Evolutionary conservation across 2,113 vertebrate species (phyloP), one percentile per base, ranked within the genome.

Genomic region (Triplophysa siluroides): DNA sequence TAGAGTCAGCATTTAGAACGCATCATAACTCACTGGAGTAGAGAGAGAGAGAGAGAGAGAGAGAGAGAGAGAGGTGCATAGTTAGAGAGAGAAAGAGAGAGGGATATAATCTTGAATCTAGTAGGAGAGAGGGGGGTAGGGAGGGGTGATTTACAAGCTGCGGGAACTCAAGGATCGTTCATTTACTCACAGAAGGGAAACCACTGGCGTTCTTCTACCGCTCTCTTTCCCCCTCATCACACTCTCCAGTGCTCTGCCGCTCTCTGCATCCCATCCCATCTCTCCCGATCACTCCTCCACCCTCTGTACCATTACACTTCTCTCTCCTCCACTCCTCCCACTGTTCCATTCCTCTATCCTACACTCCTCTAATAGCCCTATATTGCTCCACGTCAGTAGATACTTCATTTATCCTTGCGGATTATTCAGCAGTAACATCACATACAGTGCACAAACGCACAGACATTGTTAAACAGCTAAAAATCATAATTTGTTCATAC

Each of bases 1-100:
- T 47, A 64, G 78, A 87, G 66, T 83, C 81, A 86, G 76, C 82
- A 68, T 73, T 6, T 54, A 64, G 19, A 52, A 67, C 5, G 1
- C 45, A 21, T 72, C 38, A 76, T 83, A 66, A 81, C 66, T 83
- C 65, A 68, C 33, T 62, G 24, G 12, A 64, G 61, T 33, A 61
- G 41, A 78, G 58, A 60, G 16, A 11, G 11, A 45, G 33, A 19
- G 18, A 12, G 1, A 10, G 5, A 13, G 13, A 64, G 19, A 71
- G 2, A 75, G 11, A 21, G 12, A 19, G 41, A 50, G 19, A 61
- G 71, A 67, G 65, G 24, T 21, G 29, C 29, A 33, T 33, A 33
- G 29, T 33, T 6, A 38, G 33, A 75, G 33, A 18, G 19, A 50
- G n/a, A 13, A 8, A 47, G n/a, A 26, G 61, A 29, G 62, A 58